Evolutionary conservation across 2,113 vertebrate species (phyloP).

Genomic region (Apteryx owenii): DNA sequence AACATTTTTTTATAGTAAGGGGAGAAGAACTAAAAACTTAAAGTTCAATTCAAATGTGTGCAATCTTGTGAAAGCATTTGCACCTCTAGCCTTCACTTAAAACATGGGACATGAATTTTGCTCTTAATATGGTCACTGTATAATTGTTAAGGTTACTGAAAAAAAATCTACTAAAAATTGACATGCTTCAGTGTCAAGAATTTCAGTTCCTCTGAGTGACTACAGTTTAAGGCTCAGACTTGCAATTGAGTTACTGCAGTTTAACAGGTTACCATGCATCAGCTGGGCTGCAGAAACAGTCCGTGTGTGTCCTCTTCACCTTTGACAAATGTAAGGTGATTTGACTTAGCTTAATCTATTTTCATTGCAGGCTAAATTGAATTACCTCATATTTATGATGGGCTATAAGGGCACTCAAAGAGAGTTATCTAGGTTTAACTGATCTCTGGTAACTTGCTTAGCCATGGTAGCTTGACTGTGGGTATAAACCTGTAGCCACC

Average conservation of each 20-base stretch:
- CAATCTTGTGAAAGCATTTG: not conserved
- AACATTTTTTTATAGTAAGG: not conserved
- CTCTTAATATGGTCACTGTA: not conserved
- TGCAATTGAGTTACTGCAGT: slow-evolving; percentile 59
- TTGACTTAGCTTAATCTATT: slow-evolving; percentile 70
- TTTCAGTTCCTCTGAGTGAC: not conserved
- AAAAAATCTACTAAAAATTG: not conserved
- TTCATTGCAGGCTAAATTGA: slow-evolving; percentile 68
- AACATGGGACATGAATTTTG: not conserved
- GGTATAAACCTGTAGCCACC: slow-evolving; percentile 33
- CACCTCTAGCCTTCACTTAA: not conserved
- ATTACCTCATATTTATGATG: slow-evolving; percentile 68
- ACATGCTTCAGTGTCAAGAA: not conserved
- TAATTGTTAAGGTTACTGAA: not conserved
- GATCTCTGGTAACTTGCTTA: slow-evolving; percentile 63
- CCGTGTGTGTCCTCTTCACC: slow-evolving; percentile 29
- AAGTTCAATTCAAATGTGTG: not conserved
- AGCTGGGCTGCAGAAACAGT: slow-evolving; percentile 34
- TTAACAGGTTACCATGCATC: slow-evolving; percentile 35
- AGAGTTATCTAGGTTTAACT: slow-evolving; percentile 47
- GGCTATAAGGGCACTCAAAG: slow-evolving; percentile 55
- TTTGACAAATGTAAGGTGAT: slow-evolving; percentile 67
- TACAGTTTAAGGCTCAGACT: slow-evolving; percentile 40
- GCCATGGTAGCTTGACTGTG: slow-evolving; percentile 4
- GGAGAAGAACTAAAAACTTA: not conserved